Percentiles rank a stretch among this genome's conserved stretches.
Evolutionary conservation across 1,140 invertebrate genomes (phyloP).

Genomic region (Glossosoma conforme): DNA sequence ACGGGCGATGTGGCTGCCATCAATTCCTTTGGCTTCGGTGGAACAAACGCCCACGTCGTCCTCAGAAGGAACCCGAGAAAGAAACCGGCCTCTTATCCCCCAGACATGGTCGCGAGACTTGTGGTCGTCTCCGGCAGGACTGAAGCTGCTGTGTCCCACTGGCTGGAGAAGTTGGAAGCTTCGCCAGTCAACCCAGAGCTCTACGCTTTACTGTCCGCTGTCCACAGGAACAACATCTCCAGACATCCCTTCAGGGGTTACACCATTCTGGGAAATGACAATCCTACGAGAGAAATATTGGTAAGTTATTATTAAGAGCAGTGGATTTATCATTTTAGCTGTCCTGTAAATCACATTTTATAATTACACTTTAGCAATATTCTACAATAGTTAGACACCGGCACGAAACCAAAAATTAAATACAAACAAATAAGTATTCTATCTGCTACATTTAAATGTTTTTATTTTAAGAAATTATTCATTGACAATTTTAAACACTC

Average conservation of each 20-base stretch:
- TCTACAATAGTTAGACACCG: too few relatives aligned
- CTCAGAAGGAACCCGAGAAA: conserved; percentile 73
- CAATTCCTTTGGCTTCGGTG: conserved; percentile 97
- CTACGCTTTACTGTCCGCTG: conserved; percentile 68
- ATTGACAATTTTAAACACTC: too few relatives aligned
- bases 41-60: conserved; percentile 90
- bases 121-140: conserved; percentile 80
- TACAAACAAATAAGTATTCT: too few relatives aligned
- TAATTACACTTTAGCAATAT: too few relatives aligned
- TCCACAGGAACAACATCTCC: conserved; percentile 62
- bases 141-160: conserved; percentile 66
- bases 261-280: conserved; percentile 57
- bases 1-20: conserved; percentile 80
- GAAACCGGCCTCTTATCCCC: conserved; percentile 53
- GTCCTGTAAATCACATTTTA: too few relatives aligned
- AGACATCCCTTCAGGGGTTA: conserved; percentile 76
- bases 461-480: too few relatives aligned
- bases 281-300: conserved; percentile 39
- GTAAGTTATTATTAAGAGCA: too few relatives aligned
- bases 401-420: too few relatives aligned
- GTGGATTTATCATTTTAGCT: too few relatives aligned
- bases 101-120: conserved; percentile 60
- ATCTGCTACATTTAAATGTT: too few relatives aligned
- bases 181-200: conserved; percentile 68
- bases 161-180: conserved; percentile 60